Conservation (phyloP, 2,888 invertebrate genomes). For the Scelioninae gen. 2 region DNA sequence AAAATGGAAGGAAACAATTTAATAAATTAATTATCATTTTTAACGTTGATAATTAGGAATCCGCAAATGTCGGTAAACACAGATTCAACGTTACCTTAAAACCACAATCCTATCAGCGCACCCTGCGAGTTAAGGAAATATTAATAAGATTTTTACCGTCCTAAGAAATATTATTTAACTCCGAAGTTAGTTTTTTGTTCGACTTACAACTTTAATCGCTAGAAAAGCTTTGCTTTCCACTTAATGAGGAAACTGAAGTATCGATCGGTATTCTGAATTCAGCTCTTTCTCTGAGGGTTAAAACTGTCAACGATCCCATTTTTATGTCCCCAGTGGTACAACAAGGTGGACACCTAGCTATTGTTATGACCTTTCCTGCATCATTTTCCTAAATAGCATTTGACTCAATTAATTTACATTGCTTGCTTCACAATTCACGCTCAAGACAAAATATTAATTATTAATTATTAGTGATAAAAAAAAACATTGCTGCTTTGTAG, state of each 20-base stretch:
- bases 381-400: conserved; percentile 38
- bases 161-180: no score
- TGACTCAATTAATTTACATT: background rate
- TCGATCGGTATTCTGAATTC: conserved; percentile 56
- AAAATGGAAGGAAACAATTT: no score
- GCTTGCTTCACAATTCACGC: background rate
- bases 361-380: conserved; percentile 62
- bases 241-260: conserved; percentile 19
- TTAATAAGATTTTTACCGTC: no score
- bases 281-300: conserved; percentile 67
- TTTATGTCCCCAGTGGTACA: conserved; percentile 54
- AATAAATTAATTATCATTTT: no score
- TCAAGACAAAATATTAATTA: background rate
- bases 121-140: no score
- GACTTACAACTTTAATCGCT: conserved; percentile 4
- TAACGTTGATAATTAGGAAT: no score
- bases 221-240: background rate
- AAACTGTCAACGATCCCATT: conserved; percentile 69
- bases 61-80: no score
- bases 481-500: background rate
- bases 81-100: no score
- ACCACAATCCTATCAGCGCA: no score
- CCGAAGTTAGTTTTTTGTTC: no score
- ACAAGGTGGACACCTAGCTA: conserved; percentile 67
- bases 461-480: background rate